Base-by-base conservation (phyloP, 2,888 invertebrate species). In the Noctua janthina region DNA sequence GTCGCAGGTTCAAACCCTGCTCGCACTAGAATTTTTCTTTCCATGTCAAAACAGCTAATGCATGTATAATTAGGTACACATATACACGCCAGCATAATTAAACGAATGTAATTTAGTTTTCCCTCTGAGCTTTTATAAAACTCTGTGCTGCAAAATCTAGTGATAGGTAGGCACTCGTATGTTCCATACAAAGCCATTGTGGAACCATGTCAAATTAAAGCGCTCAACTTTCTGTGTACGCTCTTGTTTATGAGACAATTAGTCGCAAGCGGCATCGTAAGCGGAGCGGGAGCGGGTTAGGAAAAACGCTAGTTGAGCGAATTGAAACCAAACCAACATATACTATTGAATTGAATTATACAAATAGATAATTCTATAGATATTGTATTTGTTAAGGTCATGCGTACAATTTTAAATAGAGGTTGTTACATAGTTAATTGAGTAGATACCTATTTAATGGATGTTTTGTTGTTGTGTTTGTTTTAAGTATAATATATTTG, bases 161-260 rank as follows among this genome's bases (percentile, higher is more conserved):
- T 72, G 56, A 49, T 54, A n/a, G 11, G 46, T 74, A 23, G 8
- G 49, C 46, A 64, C 43, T 43, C 15, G 51, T 74, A 73, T 39
- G 56, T 68, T 74, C 49, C 39, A 69, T 74, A 54, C 46, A 75
- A 69, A 69, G 64, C 72, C 54, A 75, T 79, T 86, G 72, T 86
- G 23, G 56, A 68, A 64, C 71, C 71, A 56, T 59, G 64, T 49
- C 46, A 49, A 83, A 83, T 79, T 79, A 79, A 72, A 76, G 15
- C 59, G 49, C 56, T 66, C 82, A 74, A 82, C 68, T 86, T 82
- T 86, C 76, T 56, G 54, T 76, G 51, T 69, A 56, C 69, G 64
- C 70, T 76, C 67, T 84, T 81, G 77, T 81, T 81, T 81, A 82
- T 83, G 86, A 79, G 69, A 79, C 59, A 68, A 15, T 76, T 29